These are phyloP conservation scores for Edolisoma coerulescens DNA, from an alignment of 2,113 vertebrate species.

Conservation along the genomic window DNA sequence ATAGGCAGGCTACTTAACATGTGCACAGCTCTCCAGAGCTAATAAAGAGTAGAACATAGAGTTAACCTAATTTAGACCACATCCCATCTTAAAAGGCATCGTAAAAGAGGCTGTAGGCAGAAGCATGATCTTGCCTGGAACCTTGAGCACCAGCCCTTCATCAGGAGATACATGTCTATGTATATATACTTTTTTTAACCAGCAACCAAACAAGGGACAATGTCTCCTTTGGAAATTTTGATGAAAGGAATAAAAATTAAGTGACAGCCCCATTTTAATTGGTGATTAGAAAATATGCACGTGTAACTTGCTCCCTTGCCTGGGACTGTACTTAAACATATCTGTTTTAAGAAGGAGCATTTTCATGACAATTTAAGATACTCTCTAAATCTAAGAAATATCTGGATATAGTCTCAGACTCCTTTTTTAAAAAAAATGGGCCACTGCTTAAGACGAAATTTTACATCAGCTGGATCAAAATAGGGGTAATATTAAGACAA, in stretches of 20 bases:
- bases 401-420: background rate
- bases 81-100: background rate
- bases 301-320: background rate
- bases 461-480: background rate
- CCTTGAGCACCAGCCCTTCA: background rate
- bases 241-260: background rate
- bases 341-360: background rate
- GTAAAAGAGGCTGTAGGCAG: background rate
- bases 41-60: background rate
- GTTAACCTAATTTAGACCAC: background rate
- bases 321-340: background rate
- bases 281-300: background rate
- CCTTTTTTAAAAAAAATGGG: background rate
- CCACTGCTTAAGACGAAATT: background rate
- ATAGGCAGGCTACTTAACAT: background rate
- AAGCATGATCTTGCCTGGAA: background rate
- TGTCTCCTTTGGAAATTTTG: background rate
- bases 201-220: background rate
- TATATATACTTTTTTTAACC: background rate
- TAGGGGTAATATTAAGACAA: background rate
- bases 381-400: background rate
- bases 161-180: background rate
- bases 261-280: background rate
- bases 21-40: background rate
- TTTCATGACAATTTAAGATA: background rate